Percentiles rank a stretch among this genome's conserved stretches.
These are phyloP conservation scores for Ciona savignyi DNA, from an alignment of 23 tunicate species.

Conservation along the genomic window DNA sequence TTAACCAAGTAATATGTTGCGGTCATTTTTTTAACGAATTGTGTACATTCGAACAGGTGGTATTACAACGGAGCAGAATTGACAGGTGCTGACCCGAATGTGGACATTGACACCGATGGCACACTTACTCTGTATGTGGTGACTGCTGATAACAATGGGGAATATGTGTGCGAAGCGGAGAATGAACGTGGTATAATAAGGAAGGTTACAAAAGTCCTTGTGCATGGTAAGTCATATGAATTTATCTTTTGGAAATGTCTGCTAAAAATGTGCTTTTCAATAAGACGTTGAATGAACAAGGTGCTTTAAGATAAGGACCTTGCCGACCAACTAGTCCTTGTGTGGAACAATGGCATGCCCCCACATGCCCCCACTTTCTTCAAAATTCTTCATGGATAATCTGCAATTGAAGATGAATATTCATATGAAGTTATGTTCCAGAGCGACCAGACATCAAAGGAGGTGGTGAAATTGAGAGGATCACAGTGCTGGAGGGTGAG, in stretches of 20 bases:
- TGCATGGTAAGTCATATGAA: conserved; percentile 61
- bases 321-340: too few species aligned
- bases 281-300: too few species aligned
- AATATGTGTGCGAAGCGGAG: conserved; percentile 73
- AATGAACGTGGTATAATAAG: conserved; percentile 59
- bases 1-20: too few species aligned
- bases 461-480: conserved; percentile 32
- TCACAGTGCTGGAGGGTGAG: conserved; percentile 78
- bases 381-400: too few species aligned
- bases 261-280: too few species aligned
- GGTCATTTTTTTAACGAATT: neutral
- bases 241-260: too few species aligned
- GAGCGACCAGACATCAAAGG: conserved; percentile 79
- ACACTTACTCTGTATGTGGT: conserved; percentile 53
- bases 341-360: too few species aligned
- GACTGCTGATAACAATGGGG: conserved; percentile 51
- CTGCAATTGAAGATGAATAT: too few species aligned
- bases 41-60: conserved; percentile 44
- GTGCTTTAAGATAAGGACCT: too few species aligned
- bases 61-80: conserved; percentile 47
- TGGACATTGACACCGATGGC: conserved; percentile 61
- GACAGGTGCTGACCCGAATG: conserved; percentile 29
- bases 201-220: conserved; percentile 28
- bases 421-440: neutral
- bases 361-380: too few species aligned